Conservation (phyloP, 2,888 invertebrate species). For the Hybos culiciformis region DNA sequence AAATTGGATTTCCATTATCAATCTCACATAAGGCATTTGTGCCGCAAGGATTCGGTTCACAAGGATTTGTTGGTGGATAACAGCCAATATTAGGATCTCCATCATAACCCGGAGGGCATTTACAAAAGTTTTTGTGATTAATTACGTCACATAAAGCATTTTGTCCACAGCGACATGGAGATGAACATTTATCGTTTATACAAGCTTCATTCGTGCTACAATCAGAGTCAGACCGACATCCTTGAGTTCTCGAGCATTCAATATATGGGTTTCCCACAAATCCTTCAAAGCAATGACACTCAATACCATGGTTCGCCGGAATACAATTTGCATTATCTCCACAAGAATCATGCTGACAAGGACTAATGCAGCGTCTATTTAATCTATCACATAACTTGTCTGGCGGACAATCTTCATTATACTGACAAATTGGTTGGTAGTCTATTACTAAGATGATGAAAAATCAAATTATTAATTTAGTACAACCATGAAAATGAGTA, state of each 20-base stretch:
- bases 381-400: conserved; percentile 70
- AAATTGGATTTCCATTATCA: conserved; percentile 74
- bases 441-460: too few species aligned
- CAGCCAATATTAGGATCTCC: conserved; percentile 65
- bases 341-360: conserved; percentile 65
- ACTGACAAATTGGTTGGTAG: conserved; percentile 58
- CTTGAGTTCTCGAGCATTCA: conserved; percentile 52
- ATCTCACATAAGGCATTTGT: conserved; percentile 69
- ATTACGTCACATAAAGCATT: conserved; percentile 71
- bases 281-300: conserved; percentile 61
- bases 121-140: conserved; percentile 66
- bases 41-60: conserved; percentile 79
- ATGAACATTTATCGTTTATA: conserved; percentile 58
- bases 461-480: too few species aligned
- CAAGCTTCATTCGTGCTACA: conserved; percentile 64
- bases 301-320: conserved; percentile 59
- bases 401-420: conserved; percentile 84
- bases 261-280: conserved; percentile 65
- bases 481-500: too few species aligned
- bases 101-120: conserved; percentile 66
- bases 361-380: conserved; percentile 70
- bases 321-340: conserved; percentile 70
- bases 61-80: conserved; percentile 60
- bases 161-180: conserved; percentile 64
- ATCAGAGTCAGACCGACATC: conserved; percentile 57